Conservation (phyloP, 1,140 invertebrate species). For the Cyrtorhinus lividipennis region DNA sequence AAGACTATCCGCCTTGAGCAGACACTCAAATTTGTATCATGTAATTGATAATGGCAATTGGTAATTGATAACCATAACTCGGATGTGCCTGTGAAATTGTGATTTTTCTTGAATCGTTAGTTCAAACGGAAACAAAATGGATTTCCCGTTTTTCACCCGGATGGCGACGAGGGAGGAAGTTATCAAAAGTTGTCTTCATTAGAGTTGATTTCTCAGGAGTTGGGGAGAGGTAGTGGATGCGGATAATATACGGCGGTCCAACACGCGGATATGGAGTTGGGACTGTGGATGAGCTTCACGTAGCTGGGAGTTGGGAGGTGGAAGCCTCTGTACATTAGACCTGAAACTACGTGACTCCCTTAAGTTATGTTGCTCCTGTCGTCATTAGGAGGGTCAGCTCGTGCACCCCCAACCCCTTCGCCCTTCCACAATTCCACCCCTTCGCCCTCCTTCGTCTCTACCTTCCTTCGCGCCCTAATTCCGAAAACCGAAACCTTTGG, state of each 20-base stretch:
- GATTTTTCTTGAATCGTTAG: too few relatives aligned
- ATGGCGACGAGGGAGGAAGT: too few relatives aligned
- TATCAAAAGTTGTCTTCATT: neutral
- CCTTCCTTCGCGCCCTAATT: neutral
- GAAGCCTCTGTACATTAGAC: neutral
- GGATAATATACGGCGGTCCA: too few relatives aligned
- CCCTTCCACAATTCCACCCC: neutral
- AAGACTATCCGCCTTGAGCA: too few relatives aligned
- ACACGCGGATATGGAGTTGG: neutral
- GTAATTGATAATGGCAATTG: too few relatives aligned
- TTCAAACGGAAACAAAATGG: too few relatives aligned
- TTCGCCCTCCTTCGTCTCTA: neutral
- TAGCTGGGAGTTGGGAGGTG: neutral
- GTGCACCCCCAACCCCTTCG: neutral
- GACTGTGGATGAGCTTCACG: neutral
- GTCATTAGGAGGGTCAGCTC: conserved; percentile 3
- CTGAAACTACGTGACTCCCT: conserved; percentile 4
- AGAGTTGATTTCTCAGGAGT: neutral
- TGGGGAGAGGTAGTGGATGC: too few relatives aligned
- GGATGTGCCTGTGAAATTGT: too few relatives aligned
- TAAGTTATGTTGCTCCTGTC: neutral
- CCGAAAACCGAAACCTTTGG: too few relatives aligned
- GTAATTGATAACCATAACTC: too few relatives aligned
- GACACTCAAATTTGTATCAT: too few relatives aligned
- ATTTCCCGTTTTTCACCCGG: too few relatives aligned